These are phyloP conservation scores for Apteryx owenii DNA, from an alignment of 2,113 vertebrate genomes.

Conservation along the genomic window DNA sequence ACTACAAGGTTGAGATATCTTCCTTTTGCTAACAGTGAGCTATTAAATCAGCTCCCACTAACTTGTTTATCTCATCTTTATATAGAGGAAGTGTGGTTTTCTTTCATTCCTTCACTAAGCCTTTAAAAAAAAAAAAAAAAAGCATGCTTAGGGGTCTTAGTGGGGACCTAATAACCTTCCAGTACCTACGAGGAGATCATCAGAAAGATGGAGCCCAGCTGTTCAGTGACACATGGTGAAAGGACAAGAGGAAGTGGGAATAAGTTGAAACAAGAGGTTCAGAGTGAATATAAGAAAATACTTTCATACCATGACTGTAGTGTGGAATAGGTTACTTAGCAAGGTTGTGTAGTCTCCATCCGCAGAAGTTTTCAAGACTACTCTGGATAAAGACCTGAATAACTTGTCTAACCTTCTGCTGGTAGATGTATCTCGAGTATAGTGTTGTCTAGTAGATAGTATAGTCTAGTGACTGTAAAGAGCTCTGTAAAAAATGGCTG, in stretches of 20 bases:
- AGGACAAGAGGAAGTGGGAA: neutral
- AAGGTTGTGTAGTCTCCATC: neutral
- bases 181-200: too few relatives aligned
- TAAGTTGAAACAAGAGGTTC: neutral
- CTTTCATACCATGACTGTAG: fast-evolving
- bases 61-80: too few relatives aligned
- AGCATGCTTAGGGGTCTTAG: too few relatives aligned
- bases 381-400: neutral
- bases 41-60: too few relatives aligned
- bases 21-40: too few relatives aligned
- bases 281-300: neutral
- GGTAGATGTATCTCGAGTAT: too few relatives aligned
- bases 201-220: neutral
- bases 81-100: too few relatives aligned
- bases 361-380: neutral
- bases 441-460: neutral
- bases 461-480: neutral
- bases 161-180: too few relatives aligned
- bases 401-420: neutral
- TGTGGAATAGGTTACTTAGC: neutral
- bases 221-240: neutral
- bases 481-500: neutral
- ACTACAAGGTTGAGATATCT: too few relatives aligned
- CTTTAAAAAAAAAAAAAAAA: too few relatives aligned
- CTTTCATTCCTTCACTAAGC: too few relatives aligned